These are phyloP conservation scores for Apostichopus californicus DNA, from an alignment of 35 echinoderm and acorn worm species.

Conservation along the genomic window DNA sequence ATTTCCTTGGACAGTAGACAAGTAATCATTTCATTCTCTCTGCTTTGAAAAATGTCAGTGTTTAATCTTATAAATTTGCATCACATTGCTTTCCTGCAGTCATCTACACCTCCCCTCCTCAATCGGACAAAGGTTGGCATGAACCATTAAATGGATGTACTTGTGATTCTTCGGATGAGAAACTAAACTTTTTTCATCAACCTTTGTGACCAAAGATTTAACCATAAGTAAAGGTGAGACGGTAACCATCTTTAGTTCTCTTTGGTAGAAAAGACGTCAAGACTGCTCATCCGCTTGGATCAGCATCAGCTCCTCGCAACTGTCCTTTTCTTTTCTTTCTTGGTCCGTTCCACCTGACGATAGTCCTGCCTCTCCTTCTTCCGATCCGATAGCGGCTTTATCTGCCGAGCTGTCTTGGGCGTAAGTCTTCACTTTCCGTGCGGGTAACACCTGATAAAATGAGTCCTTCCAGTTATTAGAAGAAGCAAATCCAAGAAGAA, in stretches of 20 bases:
- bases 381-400: neutral
- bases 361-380: neutral
- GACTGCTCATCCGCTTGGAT: neutral
- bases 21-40: no score
- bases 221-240: neutral
- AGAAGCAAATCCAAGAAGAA: slow-evolving; percentile 70
- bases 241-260: neutral
- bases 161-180: neutral
- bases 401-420: neutral
- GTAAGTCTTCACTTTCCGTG: slow-evolving; percentile 67
- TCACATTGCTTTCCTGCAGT: no score
- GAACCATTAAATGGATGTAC: neutral
- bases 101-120: neutral
- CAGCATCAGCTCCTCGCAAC: neutral
- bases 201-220: neutral
- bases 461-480: slow-evolving; percentile 79
- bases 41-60: no score
- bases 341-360: neutral
- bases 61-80: no score
- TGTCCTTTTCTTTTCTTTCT: neutral
- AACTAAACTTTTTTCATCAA: no score
- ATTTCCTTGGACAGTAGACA: no score
- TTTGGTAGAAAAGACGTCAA: neutral
- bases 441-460: slow-evolving; percentile 74
- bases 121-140: neutral